phyloP scores from a whole-genome alignment of 2,888 invertebrate species.

The Oxyscelio sp. region DNA sequence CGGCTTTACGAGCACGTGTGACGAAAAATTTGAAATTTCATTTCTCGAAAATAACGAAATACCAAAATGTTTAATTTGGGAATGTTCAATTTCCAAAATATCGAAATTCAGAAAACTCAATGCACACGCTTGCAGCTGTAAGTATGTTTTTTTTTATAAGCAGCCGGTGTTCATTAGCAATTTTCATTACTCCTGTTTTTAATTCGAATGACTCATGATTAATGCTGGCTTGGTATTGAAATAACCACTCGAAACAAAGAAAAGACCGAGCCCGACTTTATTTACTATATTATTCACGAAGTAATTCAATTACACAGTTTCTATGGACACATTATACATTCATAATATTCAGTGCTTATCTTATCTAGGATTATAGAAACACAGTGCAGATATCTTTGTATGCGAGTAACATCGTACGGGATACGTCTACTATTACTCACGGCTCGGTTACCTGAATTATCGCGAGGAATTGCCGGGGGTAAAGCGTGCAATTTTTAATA shows the following conservation, averaged over 20 bases:
- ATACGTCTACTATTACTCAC: conserved; percentile 59
- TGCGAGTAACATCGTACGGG: conserved; percentile 53
- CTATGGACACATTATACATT: conserved; percentile 56
- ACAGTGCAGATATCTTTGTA: conserved; percentile 48
- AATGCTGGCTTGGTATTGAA: not conserved
- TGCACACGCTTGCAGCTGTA: no score
- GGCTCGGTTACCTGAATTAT: conserved; percentile 56
- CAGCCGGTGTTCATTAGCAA: not conserved
- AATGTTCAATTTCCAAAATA: no score
- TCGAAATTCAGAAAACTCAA: no score
- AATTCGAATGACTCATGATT: conserved; percentile 6
- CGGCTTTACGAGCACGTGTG: no score
- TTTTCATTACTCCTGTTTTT: not conserved
- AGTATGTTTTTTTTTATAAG: no score
- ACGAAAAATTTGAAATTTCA: no score
- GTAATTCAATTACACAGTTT: conserved; percentile 62
- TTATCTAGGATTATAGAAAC: conserved; percentile 67
- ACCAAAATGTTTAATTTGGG: no score
- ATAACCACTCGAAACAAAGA: conserved; percentile 39
- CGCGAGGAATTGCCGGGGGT: no score
- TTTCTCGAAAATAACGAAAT: no score
- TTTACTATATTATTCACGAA: conserved; percentile 59
- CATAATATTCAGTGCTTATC: conserved; percentile 66
- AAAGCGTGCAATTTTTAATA: no score
- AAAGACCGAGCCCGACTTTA: conserved; percentile 10